Percentiles rank a stretch among this genome's conserved stretches.
phyloP scores from a whole-genome alignment of 2,888 invertebrate species.

The Drosophila multiciliata region DNA sequence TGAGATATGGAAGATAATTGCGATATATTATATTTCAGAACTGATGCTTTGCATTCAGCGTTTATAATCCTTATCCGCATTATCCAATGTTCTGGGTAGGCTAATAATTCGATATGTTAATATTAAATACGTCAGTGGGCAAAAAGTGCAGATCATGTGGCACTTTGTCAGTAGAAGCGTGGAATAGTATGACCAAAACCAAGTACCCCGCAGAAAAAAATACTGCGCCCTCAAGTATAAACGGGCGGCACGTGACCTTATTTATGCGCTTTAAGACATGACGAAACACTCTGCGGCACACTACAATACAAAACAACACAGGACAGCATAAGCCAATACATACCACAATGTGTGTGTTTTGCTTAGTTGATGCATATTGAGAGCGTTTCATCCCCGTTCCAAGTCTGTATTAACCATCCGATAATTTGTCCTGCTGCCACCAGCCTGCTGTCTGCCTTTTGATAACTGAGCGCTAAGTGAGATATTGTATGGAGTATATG shows the following conservation, averaged over 20 bases:
- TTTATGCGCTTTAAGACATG: conserved; percentile 83
- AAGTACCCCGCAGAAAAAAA: conserved; percentile 16
- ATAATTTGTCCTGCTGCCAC: conserved; percentile 47
- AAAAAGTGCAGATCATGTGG: conserved; percentile 61
- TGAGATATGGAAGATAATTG: conserved; percentile 79
- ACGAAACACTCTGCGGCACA: conserved; percentile 66
- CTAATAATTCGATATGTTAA: conserved; percentile 82
- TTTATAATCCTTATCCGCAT: conserved; percentile 70
- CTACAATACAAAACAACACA: conserved; percentile 38
- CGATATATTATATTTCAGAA: conserved; percentile 73
- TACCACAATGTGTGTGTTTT: conserved; percentile 33
- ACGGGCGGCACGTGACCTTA: conserved; percentile 83
- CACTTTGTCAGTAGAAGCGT: conserved; percentile 40
- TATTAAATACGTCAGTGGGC: conserved; percentile 64
- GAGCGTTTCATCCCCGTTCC: conserved; percentile 53
- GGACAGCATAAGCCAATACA: conserved; percentile 25
- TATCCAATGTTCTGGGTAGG: conserved; percentile 83
- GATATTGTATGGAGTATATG: conserved; percentile 65
- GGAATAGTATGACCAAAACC: conserved; percentile 27
- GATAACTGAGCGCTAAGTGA: conserved; percentile 58
- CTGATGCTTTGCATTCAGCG: conserved; percentile 28
- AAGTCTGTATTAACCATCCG: conserved; percentile 24
- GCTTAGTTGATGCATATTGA: conserved; percentile 36
- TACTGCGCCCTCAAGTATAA: conserved; percentile 47
- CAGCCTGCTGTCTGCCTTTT: conserved; percentile 11